Evolutionary conservation across 2,797 vertebrate genomes (phyloP).

Genomic region (Psittacula derbiana): DNA sequence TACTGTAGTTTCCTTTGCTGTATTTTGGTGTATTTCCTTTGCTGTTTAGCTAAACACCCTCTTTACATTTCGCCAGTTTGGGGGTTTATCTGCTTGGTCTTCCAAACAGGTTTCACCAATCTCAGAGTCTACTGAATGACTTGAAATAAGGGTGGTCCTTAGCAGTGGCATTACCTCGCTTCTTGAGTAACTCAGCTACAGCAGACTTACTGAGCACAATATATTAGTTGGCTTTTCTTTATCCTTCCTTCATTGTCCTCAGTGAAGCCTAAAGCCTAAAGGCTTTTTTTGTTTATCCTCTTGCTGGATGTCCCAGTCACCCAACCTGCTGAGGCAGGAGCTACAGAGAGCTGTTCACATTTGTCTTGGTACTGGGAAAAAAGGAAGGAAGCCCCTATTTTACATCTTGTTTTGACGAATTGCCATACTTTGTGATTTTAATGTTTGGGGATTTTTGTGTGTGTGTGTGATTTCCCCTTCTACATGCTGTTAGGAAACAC

Average conservation of each 20-base stretch:
- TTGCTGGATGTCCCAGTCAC: background rate
- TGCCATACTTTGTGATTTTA: background rate
- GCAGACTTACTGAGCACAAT: background rate
- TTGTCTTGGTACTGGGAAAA: background rate
- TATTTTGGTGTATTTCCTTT: background rate
- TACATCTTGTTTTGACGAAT: conserved; percentile 1
- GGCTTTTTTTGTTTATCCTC: background rate
- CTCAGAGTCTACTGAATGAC: background rate
- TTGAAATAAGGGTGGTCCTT: background rate
- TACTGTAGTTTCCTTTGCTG: background rate
- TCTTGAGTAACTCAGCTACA: background rate
- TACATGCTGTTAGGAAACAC: background rate
- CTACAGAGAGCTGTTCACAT: background rate
- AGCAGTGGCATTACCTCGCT: background rate
- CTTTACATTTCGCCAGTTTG: background rate
- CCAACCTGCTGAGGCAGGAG: background rate
- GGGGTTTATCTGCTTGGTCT: background rate
- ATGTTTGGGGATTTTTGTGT: background rate
- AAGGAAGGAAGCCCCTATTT: background rate
- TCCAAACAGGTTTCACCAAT: background rate
- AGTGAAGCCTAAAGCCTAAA: background rate
- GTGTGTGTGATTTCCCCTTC: background rate
- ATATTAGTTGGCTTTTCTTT: background rate
- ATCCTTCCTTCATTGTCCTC: background rate
- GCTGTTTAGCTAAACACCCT: background rate